phyloP scores from a whole-genome alignment of 2,888 invertebrate species.

The Dasypogon diadema region DNA sequence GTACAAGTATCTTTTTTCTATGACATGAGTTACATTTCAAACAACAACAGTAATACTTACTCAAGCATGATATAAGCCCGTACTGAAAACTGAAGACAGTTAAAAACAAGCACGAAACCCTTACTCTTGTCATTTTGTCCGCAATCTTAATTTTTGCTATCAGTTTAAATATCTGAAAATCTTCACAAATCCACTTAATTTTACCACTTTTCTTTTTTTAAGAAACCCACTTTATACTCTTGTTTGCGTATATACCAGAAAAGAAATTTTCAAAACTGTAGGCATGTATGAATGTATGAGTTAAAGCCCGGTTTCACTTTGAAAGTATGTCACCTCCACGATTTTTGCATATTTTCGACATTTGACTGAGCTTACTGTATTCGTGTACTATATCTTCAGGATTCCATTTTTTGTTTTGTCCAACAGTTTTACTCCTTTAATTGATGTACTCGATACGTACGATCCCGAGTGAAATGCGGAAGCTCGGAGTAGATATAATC shows the following conservation, averaged over 20 bases:
- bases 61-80: conserved; percentile 38
- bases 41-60: too few species aligned
- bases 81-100: not conserved
- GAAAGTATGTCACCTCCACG: conserved; percentile 56
- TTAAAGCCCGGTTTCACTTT: conserved; percentile 52
- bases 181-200: conserved; percentile 33
- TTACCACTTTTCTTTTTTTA: conserved; percentile 43
- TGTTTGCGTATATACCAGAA: conserved; percentile 45
- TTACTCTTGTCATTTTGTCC: conserved; percentile 33
- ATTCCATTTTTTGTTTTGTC: not conserved
- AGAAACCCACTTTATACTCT: conserved; percentile 29
- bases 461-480: conserved; percentile 26
- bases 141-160: not conserved
- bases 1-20: too few species aligned
- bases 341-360: conserved; percentile 44
- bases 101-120: not conserved
- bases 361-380: not conserved
- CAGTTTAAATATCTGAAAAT: not conserved
- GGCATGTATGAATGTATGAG: conserved; percentile 29
- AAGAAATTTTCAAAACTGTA: conserved; percentile 51
- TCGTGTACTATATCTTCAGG: not conserved
- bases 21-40: too few species aligned
- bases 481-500: not conserved
- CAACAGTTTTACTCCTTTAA: not conserved
- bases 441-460: not conserved